Conservation (phyloP, 2,113 vertebrate species). For the Amblyornis subalaris region DNA sequence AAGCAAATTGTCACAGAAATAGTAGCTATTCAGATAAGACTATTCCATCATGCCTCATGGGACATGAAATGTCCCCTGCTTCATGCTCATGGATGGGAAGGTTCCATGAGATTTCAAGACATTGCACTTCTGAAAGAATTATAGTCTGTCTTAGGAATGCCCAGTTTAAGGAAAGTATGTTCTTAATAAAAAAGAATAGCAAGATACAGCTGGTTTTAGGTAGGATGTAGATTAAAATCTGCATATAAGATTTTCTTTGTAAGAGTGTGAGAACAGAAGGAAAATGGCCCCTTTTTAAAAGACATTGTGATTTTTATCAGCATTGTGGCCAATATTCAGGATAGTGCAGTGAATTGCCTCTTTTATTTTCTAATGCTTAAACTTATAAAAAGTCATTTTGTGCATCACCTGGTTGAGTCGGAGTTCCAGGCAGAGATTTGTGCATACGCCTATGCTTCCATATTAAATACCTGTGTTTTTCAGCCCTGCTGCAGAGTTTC, state of each 20-base stretch:
- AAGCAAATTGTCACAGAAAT: not conserved
- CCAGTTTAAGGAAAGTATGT: not conserved
- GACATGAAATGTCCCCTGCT: not conserved
- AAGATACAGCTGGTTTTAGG: not conserved
- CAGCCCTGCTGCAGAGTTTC: not conserved
- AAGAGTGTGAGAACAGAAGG: not conserved
- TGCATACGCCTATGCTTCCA: not conserved
- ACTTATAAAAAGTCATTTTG: not conserved
- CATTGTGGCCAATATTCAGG: not conserved
- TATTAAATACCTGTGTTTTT: not conserved
- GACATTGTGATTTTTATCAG: not conserved
- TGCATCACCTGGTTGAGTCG: not conserved
- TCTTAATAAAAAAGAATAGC: not conserved
- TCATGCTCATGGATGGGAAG: not conserved
- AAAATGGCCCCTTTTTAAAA: not conserved
- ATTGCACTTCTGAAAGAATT: not conserved
- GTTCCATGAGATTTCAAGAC: not conserved
- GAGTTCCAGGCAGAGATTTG: not conserved
- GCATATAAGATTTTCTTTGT: not conserved
- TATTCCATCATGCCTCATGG: fast-evolving
- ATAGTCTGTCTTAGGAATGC: not conserved
- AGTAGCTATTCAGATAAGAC: not conserved
- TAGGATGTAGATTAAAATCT: not conserved
- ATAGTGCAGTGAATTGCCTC: not conserved
- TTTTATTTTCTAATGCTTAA: not conserved